Conservation (phyloP, 2,888 invertebrate genomes). For the Dioctria rufipes region DNA sequence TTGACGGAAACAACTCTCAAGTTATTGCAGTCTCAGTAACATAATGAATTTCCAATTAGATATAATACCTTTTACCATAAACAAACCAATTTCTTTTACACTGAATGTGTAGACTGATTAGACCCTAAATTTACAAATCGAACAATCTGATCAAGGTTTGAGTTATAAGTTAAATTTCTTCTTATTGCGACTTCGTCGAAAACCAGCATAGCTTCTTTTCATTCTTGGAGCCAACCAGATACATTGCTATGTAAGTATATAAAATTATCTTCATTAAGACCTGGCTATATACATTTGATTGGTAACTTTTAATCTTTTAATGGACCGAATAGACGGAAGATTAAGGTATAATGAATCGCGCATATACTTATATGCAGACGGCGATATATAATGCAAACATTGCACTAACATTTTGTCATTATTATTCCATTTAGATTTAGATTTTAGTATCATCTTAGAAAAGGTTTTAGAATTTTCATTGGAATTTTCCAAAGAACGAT, state of each 20-base stretch:
- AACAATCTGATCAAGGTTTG: constrained; percentile 25
- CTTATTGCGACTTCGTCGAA: constrained; percentile 47
- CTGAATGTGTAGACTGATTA: not conserved
- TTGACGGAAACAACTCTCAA: not conserved
- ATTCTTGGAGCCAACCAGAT: constrained; percentile 6
- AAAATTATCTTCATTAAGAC: constrained; percentile 26
- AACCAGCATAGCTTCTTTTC: constrained; percentile 31
- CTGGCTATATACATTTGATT: constrained; percentile 31
- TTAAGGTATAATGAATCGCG: constrained; percentile 31
- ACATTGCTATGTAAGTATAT: not conserved
- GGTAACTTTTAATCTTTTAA: constrained; percentile 37
- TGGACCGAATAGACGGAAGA: constrained; percentile 33
- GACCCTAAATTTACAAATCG: constrained; percentile 40
- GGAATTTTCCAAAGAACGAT: not conserved
- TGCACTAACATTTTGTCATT: not conserved
- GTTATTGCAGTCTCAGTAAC: not conserved
- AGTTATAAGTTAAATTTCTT: constrained; percentile 43
- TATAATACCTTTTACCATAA: constrained; percentile 9
- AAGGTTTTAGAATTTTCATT: constrained; percentile 24
- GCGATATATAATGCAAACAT: not conserved
- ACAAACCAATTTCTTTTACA: constrained; percentile 22
- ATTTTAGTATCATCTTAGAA: constrained; percentile 5
- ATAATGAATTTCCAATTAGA: constrained; percentile 44
- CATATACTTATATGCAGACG: not conserved
- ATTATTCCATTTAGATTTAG: not conserved